Evolutionary conservation across 2,113 vertebrate genomes (phyloP), one percentile per base, ranked within the genome.

Genomic region (Corythoichthys intestinalis): DNA sequence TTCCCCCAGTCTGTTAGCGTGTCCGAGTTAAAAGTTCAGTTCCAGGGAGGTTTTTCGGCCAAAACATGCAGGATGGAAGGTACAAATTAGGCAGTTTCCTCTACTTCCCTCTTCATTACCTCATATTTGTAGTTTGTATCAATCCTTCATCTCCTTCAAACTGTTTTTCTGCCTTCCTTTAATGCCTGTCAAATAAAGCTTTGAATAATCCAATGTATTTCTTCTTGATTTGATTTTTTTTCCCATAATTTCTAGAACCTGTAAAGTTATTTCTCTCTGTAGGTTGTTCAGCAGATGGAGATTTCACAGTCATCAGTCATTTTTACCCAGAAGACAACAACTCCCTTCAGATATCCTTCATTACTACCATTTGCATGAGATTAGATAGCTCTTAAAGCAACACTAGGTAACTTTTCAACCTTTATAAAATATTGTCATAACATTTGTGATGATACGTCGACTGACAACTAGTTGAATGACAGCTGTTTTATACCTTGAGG

Each of bases 41-140:
- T 98, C 88, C 97, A 99, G 76, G 97, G 96, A 8, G 97, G 97
- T 5, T 99, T 99, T 75, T 92, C 94, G 46, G 94, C 94, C 34
- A 94, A 83, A 72, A 75, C 87, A 0, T 95, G 95, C 85, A 86
- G 77, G 37, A 74, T 99, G 77, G 88, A 96, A 92, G 97, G 97
- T 98, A 91, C 11, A 0, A 58, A 9, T 15, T 58, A 58, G 6
- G 41, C 41, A 44, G 2, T 50, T 13, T 50, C 2, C 3, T 15
- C 3, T 48, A 11, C 7, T 48, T 48, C 47, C 11, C 12, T 48
- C 47, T 13, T 48, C 12, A 14, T 4, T 13, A 13, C 12, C 10
- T 48, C 10, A 3, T 0, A 44, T 48, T 48, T 48, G 47, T 3
- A 48, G 11, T 2, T 48, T 47, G 41, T 47, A 47, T 8, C 46